Evolutionary conservation across 2,113 vertebrate genomes (phyloP).

Genomic region (Sakesphorus luctuosus): DNA sequence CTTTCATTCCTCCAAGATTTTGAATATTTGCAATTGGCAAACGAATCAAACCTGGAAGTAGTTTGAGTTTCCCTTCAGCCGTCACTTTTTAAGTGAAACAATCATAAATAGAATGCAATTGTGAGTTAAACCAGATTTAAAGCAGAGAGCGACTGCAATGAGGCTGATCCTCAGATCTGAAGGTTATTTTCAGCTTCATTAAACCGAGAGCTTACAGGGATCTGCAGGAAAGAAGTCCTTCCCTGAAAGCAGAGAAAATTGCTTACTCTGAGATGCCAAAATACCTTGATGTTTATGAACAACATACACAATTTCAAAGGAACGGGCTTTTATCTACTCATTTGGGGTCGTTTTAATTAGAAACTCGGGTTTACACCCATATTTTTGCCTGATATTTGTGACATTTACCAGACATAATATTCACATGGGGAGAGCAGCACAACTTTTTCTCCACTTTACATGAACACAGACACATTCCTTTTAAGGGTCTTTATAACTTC

Average conservation of each 20-base stretch:
- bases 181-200: not conserved
- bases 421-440: rapidly evolving
- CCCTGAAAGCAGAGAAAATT: not conserved
- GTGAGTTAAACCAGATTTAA: not conserved
- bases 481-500: not conserved
- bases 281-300: not conserved
- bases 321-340: not conserved
- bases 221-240: not conserved
- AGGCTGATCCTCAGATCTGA: not conserved
- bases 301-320: not conserved
- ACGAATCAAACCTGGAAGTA: not conserved
- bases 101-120: not conserved
- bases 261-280: not conserved
- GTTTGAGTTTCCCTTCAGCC: not conserved
- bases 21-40: not conserved
- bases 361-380: not conserved
- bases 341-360: not conserved
- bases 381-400: not conserved
- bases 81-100: not conserved
- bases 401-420: not conserved
- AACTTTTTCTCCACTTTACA: not conserved
- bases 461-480: not conserved
- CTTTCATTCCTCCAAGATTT: not conserved
- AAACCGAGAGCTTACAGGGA: not conserved
- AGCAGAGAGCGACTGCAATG: not conserved